Evolutionary conservation across 2,797 vertebrate species (phyloP).

Genomic region (Alcedo quadribrachys): DNA sequence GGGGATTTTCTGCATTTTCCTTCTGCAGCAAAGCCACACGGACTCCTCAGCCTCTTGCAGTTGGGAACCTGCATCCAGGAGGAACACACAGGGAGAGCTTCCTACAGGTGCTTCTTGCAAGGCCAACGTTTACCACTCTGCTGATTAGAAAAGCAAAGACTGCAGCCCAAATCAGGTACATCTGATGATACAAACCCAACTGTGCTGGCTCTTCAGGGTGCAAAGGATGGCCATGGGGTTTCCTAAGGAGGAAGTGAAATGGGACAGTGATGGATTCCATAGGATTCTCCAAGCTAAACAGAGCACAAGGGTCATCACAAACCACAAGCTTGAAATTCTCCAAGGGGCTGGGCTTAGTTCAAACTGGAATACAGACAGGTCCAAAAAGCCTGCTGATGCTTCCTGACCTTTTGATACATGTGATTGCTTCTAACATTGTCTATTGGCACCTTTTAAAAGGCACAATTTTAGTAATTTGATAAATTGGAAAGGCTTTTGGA

Average conservation of each 20-base stretch:
- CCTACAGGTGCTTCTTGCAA: neutral
- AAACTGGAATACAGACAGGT: neutral
- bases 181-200: neutral
- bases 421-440: neutral
- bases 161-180: neutral
- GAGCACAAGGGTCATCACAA: neutral
- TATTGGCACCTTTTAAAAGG: neutral
- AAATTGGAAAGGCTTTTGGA: conserved; percentile 16
- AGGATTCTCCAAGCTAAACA: neutral
- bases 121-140: neutral
- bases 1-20: no score
- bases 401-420: neutral
- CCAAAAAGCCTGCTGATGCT: neutral
- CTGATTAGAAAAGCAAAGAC: neutral
- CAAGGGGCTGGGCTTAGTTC: neutral
- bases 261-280: neutral
- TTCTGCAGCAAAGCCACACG: neutral
- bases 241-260: neutral
- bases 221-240: neutral
- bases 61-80: neutral
- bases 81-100: neutral
- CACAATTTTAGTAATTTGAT: neutral
- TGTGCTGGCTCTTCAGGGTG: neutral
- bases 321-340: neutral
- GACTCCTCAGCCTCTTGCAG: neutral